Percentiles rank a stretch among this genome's conserved stretches.
phyloP scores from a whole-genome alignment of 1,140 invertebrate genomes.

The Brachystomella parvula region DNA sequence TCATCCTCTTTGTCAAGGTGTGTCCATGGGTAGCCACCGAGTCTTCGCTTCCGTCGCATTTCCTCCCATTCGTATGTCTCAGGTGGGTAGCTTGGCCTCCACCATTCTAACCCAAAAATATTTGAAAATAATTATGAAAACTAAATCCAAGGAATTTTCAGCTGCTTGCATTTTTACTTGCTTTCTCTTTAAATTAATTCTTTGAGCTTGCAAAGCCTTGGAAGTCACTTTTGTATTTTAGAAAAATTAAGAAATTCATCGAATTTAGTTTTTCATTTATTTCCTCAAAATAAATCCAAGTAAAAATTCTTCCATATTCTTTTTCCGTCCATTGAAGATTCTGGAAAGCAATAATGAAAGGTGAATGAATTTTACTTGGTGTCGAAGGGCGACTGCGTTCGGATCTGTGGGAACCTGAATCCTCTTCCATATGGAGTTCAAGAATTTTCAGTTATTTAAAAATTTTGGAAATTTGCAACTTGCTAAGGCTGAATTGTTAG shows the following conservation, averaged over 20 bases:
- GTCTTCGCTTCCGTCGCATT: conserved; percentile 49
- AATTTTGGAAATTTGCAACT: neutral
- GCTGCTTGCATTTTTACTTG: no score
- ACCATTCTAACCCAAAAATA: conserved; percentile 32
- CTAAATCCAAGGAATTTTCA: no score
- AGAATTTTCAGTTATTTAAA: conserved; percentile 1
- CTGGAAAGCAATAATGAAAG: no score
- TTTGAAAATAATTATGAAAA: neutral
- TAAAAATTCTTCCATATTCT: neutral
- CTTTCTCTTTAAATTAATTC: no score
- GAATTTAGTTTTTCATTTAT: neutral
- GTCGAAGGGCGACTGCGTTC: conserved; percentile 22
- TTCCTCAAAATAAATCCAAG: neutral
- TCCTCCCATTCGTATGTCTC: conserved; percentile 64
- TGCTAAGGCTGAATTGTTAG: no score
- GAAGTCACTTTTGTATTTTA: no score
- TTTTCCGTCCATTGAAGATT: neutral
- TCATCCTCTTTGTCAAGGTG: conserved; percentile 45
- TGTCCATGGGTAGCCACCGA: conserved; percentile 63
- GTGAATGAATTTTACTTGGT: conserved; percentile 19
- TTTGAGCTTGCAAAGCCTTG: no score
- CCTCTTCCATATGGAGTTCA: conserved; percentile 4
- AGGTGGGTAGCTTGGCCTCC: conserved; percentile 41
- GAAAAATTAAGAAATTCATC: no score
- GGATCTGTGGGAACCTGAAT: neutral